Evolutionary conservation across 1,140 invertebrate species (phyloP), one percentile per base, ranked within the genome.

Genomic region (Meteorus sp.): DNA sequence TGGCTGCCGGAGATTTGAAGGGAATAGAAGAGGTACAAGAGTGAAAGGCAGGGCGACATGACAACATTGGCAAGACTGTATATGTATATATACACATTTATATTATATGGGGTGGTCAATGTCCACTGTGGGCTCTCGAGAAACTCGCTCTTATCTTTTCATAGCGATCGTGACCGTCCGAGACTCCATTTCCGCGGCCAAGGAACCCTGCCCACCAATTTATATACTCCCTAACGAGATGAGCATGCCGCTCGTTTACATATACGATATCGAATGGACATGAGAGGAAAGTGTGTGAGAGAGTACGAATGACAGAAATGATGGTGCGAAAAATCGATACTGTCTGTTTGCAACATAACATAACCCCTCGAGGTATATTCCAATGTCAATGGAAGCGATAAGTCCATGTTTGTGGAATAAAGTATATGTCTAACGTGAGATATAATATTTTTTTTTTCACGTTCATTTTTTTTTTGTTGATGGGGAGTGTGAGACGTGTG

Each of bases 101-200:
- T n/a, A n/a, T n/a, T 20, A 13, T 33, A 6, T 22, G 20, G 3
- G 31, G 13, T 23, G 31, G 31, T 11, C 44, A 23, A 47, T 52
- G 31, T 52, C 31, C 50, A 52, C 15, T n/a, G 4, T 5, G 8
- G 8, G 35, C 29, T 52, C n/a, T 19, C 17, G 27, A 19, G 62
- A 69, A 62, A 65, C 64, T 23, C 55, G 60, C 61, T 66, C 76
- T 78, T 79, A 79, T 79, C 77, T 74, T 71, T 70, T 66, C 68
- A 68, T 74, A 70, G 66, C 70, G 71, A 77, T 78, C 75, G 73
- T 72, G 68, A 75, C 69, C 68, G 67, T 68, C 70, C 70, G 71
- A 76, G 74, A 78, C 75, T 78, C 71, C 71, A 79, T 80, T 80
- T 80, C 77, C 77, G 74, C 70, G 72, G 73, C 67, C 70, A 68